phyloP scores from a whole-genome alignment of 2,797 vertebrate species.

The Sebastes trivittatus region DNA sequence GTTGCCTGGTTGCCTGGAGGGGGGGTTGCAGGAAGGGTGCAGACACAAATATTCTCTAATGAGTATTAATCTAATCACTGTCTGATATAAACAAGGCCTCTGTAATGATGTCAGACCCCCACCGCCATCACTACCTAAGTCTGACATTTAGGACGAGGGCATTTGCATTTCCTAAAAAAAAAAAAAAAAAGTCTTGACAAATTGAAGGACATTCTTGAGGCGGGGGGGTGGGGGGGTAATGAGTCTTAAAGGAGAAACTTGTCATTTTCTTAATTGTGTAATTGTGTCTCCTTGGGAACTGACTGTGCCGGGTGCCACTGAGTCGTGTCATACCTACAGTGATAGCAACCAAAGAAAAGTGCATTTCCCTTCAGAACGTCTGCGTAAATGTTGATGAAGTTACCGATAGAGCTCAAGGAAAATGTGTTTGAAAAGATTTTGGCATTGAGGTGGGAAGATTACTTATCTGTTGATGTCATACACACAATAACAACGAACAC shows the following conservation, averaged over 20 bases:
- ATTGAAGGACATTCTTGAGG: constrained; percentile 59
- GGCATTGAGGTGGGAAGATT: constrained; percentile 44
- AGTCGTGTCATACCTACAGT: background rate
- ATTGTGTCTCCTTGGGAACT: constrained; percentile 44
- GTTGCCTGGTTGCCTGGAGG: constrained; percentile 75
- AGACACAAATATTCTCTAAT: constrained; percentile 89
- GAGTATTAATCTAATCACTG: constrained; percentile 91
- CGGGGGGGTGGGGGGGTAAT: background rate
- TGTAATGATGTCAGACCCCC: constrained; percentile 74
- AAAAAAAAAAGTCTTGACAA: constrained; percentile 44
- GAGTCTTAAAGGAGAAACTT: constrained; percentile 32
- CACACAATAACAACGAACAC: constrained; percentile 50
- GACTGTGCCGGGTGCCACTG: constrained; percentile 1
- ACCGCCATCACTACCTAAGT: constrained; percentile 63
- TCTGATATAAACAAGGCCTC: constrained; percentile 84
- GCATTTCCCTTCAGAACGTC: constrained; percentile 9
- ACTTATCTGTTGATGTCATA: constrained; percentile 61
- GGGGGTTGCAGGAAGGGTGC: constrained; percentile 81
- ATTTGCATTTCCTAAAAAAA: constrained; percentile 82
- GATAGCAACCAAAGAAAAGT: constrained; percentile 5
- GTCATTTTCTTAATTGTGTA: constrained; percentile 36
- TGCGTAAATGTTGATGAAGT: constrained; percentile 33
- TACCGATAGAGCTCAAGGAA: constrained; percentile 45
- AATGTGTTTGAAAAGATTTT: constrained; percentile 50
- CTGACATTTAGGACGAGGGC: constrained; percentile 79